Conservation (phyloP, 2,797 vertebrate species). For the Amblyraja radiata region DNA sequence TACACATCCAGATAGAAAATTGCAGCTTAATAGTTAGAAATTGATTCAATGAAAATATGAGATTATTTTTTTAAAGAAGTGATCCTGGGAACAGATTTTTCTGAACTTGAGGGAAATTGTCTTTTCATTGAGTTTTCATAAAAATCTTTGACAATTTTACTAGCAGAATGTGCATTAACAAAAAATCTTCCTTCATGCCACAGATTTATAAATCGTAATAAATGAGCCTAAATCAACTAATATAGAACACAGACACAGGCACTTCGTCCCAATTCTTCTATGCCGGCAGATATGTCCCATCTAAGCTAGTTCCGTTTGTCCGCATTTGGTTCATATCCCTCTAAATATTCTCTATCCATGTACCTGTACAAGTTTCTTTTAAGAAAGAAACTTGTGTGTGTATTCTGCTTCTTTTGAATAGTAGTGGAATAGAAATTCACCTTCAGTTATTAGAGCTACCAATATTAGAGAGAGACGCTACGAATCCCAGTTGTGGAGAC, state of each 20-base stretch:
- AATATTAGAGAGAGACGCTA: no score
- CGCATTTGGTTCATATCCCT: no score
- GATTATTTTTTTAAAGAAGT: slow-evolving; percentile 6
- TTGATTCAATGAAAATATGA: neutral
- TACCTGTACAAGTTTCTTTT: no score
- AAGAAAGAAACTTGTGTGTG: no score
- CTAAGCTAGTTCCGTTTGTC: no score
- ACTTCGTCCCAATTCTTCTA: no score
- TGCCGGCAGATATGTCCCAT: no score
- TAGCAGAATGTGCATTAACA: neutral
- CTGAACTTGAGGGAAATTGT: neutral
- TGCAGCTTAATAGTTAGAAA: neutral
- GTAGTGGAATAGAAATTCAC: no score
- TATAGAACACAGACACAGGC: neutral
- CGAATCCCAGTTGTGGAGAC: no score
- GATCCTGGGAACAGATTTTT: neutral
- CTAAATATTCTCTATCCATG: no score
- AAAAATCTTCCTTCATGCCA: neutral
- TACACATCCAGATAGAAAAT: neutral
- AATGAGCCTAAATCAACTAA: slow-evolving; percentile 2
- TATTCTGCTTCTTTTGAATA: no score
- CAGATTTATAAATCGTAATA: slow-evolving; percentile 22
- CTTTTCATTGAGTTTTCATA: slow-evolving; percentile 3
- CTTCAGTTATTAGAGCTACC: no score
- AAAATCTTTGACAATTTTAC: slow-evolving; percentile 16